phyloP scores from a whole-genome alignment of 2,888 invertebrate genomes.

The Lepidochrysops patricia region DNA sequence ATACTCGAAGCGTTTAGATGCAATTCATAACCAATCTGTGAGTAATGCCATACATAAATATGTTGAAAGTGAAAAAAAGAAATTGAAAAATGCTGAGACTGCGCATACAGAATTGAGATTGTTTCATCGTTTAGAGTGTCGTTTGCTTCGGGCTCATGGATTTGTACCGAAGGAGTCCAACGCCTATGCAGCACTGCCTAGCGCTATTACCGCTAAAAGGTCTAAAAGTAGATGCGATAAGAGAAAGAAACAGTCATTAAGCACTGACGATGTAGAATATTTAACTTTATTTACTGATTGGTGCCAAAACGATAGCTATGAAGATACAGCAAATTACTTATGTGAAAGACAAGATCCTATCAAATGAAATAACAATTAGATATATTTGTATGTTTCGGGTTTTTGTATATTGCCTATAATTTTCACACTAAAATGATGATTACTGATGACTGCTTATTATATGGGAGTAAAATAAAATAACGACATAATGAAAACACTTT shows the following conservation, averaged over 20 bases:
- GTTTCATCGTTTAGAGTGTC: constrained; percentile 59
- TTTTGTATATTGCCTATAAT: too few species aligned
- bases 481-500: constrained; percentile 60
- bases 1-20: constrained; percentile 69
- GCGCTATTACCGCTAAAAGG: neutral
- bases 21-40: constrained; percentile 68
- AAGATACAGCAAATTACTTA: constrained; percentile 47
- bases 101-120: constrained; percentile 74
- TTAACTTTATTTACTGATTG: constrained; percentile 57
- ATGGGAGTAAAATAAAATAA: constrained; percentile 26
- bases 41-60: constrained; percentile 65
- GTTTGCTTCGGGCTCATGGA: constrained; percentile 56
- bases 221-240: constrained; percentile 14
- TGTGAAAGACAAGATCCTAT: constrained; percentile 26
- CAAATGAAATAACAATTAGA: neutral
- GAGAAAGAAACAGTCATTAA: constrained; percentile 28
- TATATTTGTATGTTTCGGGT: too few species aligned
- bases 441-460: too few species aligned
- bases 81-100: constrained; percentile 65
- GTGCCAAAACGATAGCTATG: constrained; percentile 33
- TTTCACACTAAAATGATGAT: too few species aligned
- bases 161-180: constrained; percentile 27
- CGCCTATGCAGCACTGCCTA: neutral
- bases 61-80: constrained; percentile 61
- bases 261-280: constrained; percentile 52